These are phyloP conservation scores for Phenacoccus solenopsis DNA, from an alignment of 1,140 invertebrate species.

Conservation along the genomic window DNA sequence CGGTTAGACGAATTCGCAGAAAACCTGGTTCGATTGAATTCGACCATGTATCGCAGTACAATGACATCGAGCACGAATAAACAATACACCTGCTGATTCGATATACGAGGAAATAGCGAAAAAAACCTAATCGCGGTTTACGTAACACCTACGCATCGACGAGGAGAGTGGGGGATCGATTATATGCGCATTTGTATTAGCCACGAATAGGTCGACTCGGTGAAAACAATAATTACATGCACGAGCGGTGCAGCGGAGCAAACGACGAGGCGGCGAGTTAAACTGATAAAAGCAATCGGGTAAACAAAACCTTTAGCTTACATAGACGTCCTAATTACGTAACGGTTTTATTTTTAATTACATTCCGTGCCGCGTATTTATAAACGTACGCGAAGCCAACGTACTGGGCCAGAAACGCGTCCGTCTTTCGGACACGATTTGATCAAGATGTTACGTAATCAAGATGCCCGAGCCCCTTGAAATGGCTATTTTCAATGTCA, in stretches of 20 bases:
- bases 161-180: not conserved
- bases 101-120: not conserved
- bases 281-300: not conserved
- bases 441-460: too few species aligned
- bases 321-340: not conserved
- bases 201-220: not conserved
- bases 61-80: too few species aligned
- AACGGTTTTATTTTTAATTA: not conserved
- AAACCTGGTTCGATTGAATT: too few species aligned
- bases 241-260: not conserved
- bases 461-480: too few species aligned
- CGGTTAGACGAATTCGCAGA: too few species aligned
- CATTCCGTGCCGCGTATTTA: not conserved
- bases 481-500: too few species aligned
- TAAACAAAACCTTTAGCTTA: not conserved
- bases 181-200: not conserved
- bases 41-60: too few species aligned
- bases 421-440: too few species aligned
- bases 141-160: not conserved
- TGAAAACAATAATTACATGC: not conserved
- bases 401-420: too few species aligned
- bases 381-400: not conserved
- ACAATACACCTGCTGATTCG: not conserved
- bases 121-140: not conserved
- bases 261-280: not conserved